Base-by-base conservation (phyloP, 2,888 invertebrate genomes). In the Eupelmus urozonus region DNA sequence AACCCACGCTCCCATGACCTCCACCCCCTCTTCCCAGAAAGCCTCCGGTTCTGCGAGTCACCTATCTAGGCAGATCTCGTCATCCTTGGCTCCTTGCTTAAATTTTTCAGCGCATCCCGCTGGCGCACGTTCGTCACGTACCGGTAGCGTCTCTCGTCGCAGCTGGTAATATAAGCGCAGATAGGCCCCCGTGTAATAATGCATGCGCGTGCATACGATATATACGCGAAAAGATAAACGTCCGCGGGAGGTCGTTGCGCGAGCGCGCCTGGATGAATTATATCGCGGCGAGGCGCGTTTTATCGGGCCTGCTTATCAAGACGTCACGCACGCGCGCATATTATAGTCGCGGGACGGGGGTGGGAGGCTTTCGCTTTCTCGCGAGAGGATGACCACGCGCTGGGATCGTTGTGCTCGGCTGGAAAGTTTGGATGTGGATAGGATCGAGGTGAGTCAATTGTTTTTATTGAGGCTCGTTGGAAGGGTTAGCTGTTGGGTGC, bases 251-350 rank as follows among this genome's bases (percentile, higher is more conserved):
- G 85, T 85, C 85, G 85, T 86, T 84, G 81, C 82, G 80, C 82
- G n/a, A n/a, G n/a, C n/a, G n/a, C n/a, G n/a, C n/a, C n/a, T n/a
- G 84, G 84, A 86, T 85, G 85, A 86, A 83, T 85, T 86, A 86
- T 85, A 86, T 85, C 72, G 63, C 67, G 45, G 16, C 27, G 16
- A 4, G 53, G 45, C 4, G 23, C 67, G 25, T 49, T 40, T 72
- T 80, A 83, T 83, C 84, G 82, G 80, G 76, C 79, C 81, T 77
- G 80, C 82, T 79, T 82, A 84, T 84, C 84, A 81, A 83, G 83
- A 82, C 84, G 82, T 82, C 82, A 80, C 72, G 81, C 80, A 65
- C 18, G 55, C 25, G 27, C 73, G 72, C 72, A 71, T 70, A 71
- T 77, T 63, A 45, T 55, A 62, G 53, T 63, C 67, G 4, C 25